A percentile compares a stretch with the other conserved stretches of the same genome.
Evolutionary conservation across 2,888 invertebrate species (phyloP).

Genomic region (Alsophila aescularia): DNA sequence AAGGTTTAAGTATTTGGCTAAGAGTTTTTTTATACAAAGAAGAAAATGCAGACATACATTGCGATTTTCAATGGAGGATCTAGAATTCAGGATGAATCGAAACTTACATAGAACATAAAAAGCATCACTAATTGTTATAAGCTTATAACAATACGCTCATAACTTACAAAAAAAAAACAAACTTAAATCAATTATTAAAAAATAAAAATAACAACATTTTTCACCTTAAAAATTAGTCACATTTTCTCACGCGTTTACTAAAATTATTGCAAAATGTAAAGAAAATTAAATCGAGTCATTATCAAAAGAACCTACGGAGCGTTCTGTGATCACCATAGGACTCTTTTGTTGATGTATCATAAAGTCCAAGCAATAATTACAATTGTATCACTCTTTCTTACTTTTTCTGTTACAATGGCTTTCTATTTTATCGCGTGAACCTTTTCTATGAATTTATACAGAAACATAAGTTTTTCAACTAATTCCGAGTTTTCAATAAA

Average conservation of each 20-base stretch:
- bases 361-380: too few species aligned
- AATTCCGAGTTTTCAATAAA: too few species aligned
- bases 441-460: too few species aligned
- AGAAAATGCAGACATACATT: slow-evolving; percentile 2
- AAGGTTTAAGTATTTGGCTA: slow-evolving; percentile 15
- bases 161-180: slow-evolving; percentile 57
- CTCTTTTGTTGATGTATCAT: too few species aligned
- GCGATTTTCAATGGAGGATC: too few species aligned
- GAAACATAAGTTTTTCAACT: too few species aligned
- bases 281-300: background rate
- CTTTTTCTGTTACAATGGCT: too few species aligned
- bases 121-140: slow-evolving; percentile 43
- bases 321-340: too few species aligned
- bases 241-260: slow-evolving; percentile 41
- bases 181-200: slow-evolving; percentile 62
- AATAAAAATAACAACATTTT: slow-evolving; percentile 59
- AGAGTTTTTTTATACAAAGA: slow-evolving; percentile 6
- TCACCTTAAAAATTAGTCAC: slow-evolving; percentile 52
- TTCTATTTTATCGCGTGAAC: too few species aligned
- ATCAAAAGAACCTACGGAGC: background rate
- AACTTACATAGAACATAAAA: slow-evolving; percentile 27
- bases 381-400: too few species aligned
- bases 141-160: slow-evolving; percentile 35
- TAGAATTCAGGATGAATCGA: background rate
- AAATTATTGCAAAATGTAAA: slow-evolving; percentile 8